Percentiles rank a stretch among this genome's conserved stretches.
These are phyloP conservation scores for Apeira syringaria DNA, from an alignment of 2,888 invertebrate genomes.

Conservation along the genomic window DNA sequence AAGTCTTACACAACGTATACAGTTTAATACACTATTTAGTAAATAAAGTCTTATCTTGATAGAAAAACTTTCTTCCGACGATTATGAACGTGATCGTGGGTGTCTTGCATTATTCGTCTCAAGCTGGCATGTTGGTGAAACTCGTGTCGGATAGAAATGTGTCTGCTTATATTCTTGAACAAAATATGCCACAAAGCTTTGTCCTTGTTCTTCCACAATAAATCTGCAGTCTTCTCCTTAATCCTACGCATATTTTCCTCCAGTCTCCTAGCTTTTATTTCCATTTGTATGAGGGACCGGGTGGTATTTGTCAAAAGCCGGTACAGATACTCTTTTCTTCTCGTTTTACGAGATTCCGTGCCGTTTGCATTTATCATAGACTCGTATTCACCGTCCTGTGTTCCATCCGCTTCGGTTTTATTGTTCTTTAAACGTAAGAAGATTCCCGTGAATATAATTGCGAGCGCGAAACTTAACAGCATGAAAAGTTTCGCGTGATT, in stretches of 20 bases:
- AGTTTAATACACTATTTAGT: slow-evolving; percentile 39
- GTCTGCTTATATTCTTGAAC: slow-evolving; percentile 80
- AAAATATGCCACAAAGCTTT: slow-evolving; percentile 81
- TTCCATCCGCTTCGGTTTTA: slow-evolving; percentile 41
- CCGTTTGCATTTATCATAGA: slow-evolving; percentile 66
- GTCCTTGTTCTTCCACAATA: slow-evolving; percentile 82
- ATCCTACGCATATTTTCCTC: slow-evolving; percentile 84
- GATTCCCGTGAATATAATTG: slow-evolving; percentile 60
- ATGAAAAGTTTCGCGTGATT: slow-evolving; percentile 69
- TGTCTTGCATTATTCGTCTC: slow-evolving; percentile 72
- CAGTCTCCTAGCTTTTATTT: slow-evolving; percentile 82
- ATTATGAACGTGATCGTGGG: slow-evolving; percentile 51
- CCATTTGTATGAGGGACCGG: slow-evolving; percentile 83
- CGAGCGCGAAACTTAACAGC: slow-evolving; percentile 62
- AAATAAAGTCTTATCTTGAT: slow-evolving; percentile 41
- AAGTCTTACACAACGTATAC: slow-evolving; percentile 43
- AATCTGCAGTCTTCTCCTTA: slow-evolving; percentile 81
- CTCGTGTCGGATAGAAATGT: slow-evolving; percentile 77
- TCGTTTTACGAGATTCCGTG: slow-evolving; percentile 61
- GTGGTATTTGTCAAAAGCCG: slow-evolving; percentile 81
- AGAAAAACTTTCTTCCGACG: slow-evolving; percentile 60
- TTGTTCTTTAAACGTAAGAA: slow-evolving; percentile 47
- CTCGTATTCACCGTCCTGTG: slow-evolving; percentile 56
- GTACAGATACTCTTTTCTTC: slow-evolving; percentile 80
- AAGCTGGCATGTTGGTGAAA: slow-evolving; percentile 78